Evolutionary conservation across 2,113 vertebrate species (phyloP), one percentile per base, ranked within the genome.

Genomic region (Aspiorhynchus laticeps): DNA sequence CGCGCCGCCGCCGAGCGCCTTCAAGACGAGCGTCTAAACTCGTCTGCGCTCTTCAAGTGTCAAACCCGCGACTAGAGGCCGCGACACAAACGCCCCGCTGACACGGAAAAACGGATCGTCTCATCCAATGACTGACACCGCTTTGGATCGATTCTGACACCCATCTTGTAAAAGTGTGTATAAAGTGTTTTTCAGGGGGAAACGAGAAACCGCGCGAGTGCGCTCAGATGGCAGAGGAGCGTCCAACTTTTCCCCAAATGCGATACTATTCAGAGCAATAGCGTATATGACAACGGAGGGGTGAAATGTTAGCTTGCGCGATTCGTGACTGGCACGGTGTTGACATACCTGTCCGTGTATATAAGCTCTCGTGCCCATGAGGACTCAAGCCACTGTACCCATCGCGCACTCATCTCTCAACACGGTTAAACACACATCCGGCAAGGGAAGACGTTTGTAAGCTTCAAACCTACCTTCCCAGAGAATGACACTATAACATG

Each of bases 381-480:
- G 87, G 88, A 90, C 88, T 88, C 84, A n/a, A 59, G 56, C 56
- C 24, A 89, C 77, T 84, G 83, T 53, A 88, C 87, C 56, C 65
- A 17, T 76, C 87, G 59, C 85, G 79, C 88, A 65, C 71, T 79
- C 80, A 82, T 83, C 81, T 53, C 75, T 61, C 46, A 51, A 43
- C 31, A 74, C 59, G 15, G 21, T 38, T 31, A 51, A 74, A 63
- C 56, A 79, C 9, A 67, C 21, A 21, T 46, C 17, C 67, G 53
- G 31, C 51, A 84, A 82, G 75, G 36, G 36, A 48, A 26, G 74
- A 59, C 73, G 69, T 28, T 80, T 80, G 43, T 89, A 86, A 87
- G 59, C 65, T 81, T 63, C 53, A 85, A 80, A 92, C 93, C 89
- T 90, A 94, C 93, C 93, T 94, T 88, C 74, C 83, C 80, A 79